Base-by-base conservation (phyloP, 2,888 invertebrate genomes). In the Melanotus villosus region DNA sequence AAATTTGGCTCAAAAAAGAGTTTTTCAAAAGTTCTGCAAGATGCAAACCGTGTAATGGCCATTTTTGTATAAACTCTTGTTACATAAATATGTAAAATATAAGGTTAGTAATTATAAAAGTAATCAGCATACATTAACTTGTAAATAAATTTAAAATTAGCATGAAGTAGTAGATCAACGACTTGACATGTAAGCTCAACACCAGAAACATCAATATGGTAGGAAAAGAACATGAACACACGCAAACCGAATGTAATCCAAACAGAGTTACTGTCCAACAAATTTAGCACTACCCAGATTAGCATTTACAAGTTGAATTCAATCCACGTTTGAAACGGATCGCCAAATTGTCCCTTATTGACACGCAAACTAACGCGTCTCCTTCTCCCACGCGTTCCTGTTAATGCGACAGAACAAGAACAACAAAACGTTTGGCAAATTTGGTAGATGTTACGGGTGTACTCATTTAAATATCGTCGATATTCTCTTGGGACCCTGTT, bases 261-360 rank as follows among this genome's bases (percentile, higher is more conserved):
- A 66, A 58, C 54, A 60, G 56, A 71, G 65, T 72, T 66, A 66
- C 60, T 63, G 69, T 69, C 68, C 62, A 47, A 72, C 70, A 70
- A 70, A 70, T 70, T 62, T 56, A 62, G 62, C 65, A 58, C 66
- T 38, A 26, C 50, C 45, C 50, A 32, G 36, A 72, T 72, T 72
- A 69, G 71, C 71, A 72, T 72, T 69, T 68, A 72, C 66, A 68
- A 66, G 43, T 63, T 26, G 65, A 64, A 65, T 67, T 58, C 63
- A 68, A 68, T 68, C 57, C 63, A 41, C 57, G 47, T 63, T 56
- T 60, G 26, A 59, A 67, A 45, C 67, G 36, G 67, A 64, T 59
- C 64, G 65, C 58, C 56, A 60, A 65, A 65, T 59, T 65, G 65
- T 34, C 63, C 63, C 63, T 54, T 57, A 63, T 57, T 63, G 63